A percentile compares a stretch with the other conserved stretches of the same genome.
Conservation (phyloP, 2,797 vertebrate species). For the Pagetopsis macropterus region DNA sequence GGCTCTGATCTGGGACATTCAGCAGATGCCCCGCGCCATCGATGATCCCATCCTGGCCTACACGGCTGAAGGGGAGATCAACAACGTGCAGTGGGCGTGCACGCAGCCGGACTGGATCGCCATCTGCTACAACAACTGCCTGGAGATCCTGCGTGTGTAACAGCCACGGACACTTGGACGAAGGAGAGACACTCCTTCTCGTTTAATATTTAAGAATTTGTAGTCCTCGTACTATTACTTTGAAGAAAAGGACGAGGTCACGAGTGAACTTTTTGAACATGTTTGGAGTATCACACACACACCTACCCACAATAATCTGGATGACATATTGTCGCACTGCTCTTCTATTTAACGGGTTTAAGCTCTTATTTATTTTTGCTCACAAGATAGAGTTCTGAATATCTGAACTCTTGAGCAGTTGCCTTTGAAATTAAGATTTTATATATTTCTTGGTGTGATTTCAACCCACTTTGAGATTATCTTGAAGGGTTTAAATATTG, state of each 20-base stretch:
- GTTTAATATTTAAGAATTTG: slow-evolving; percentile 49
- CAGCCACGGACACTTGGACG: slow-evolving; percentile 37
- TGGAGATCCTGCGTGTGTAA: slow-evolving; percentile 97
- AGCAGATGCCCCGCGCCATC: slow-evolving; percentile 98
- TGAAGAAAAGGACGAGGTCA: slow-evolving; percentile 43
- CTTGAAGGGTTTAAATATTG: slow-evolving; percentile 57
- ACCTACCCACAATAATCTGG: slow-evolving; percentile 55
- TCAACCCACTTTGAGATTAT: slow-evolving; percentile 64
- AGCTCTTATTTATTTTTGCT: slow-evolving; percentile 78
- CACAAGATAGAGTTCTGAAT: slow-evolving; percentile 53
- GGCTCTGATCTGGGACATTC: slow-evolving; percentile 99
- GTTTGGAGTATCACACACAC: slow-evolving; percentile 38
- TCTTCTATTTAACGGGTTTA: slow-evolving; percentile 55
- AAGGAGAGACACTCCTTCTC: slow-evolving; percentile 5
- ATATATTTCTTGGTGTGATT: slow-evolving; percentile 51
- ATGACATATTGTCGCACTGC: slow-evolving; percentile 63
- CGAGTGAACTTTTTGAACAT: slow-evolving; percentile 56
- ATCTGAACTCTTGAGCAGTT: slow-evolving; percentile 36
- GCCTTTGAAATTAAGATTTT: slow-evolving; percentile 40
- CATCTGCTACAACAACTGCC: slow-evolving; percentile 99
- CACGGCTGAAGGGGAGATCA: slow-evolving; percentile 98
- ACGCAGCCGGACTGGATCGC: slow-evolving; percentile 99
- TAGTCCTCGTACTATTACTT: slow-evolving; percentile 36
- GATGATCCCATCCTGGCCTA: slow-evolving; percentile 99
- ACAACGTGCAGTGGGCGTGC: slow-evolving; percentile 99